phyloP scores from a whole-genome alignment of 1,140 invertebrate species.

The Rhysida immarginata region DNA sequence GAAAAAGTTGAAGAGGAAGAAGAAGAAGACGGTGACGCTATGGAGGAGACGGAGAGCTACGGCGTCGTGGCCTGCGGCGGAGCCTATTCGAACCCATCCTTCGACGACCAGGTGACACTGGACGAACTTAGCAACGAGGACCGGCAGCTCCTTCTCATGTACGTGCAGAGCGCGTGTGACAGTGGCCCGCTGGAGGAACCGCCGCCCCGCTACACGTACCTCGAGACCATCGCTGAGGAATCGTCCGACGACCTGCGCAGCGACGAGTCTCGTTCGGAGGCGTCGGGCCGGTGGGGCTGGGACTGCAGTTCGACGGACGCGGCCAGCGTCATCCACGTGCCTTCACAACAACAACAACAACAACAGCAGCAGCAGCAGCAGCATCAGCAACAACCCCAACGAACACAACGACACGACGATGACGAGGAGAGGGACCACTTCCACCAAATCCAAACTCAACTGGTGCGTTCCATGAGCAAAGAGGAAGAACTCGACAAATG shows the following conservation, averaged over 20 bases:
- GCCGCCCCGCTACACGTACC: not conserved
- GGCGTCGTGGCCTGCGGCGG: too few species aligned
- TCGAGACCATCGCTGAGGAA: slow-evolving; percentile 8
- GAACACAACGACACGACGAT: too few species aligned
- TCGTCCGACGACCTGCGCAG: not conserved
- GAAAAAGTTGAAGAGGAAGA: not conserved
- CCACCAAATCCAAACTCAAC: too few species aligned
- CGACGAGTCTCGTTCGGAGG: not conserved
- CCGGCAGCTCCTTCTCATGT: too few species aligned
- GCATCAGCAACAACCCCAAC: too few species aligned
- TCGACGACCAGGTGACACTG: not conserved
- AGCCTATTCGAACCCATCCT: not conserved
- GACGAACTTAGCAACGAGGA: not conserved
- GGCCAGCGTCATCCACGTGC: slow-evolving; percentile 5
- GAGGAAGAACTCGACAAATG: slow-evolving; percentile 1
- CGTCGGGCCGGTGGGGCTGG: slow-evolving; percentile 4
- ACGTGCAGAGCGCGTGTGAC: too few species aligned
- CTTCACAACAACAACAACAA: not conserved
- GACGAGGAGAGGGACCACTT: not conserved
- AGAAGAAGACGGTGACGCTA: not conserved
- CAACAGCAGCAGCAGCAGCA: too few species aligned
- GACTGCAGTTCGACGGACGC: not conserved
- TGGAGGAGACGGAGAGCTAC: too few species aligned
- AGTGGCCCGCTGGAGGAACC: too few species aligned
- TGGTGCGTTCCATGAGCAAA: too few species aligned